Evolutionary conservation across 2,797 vertebrate species (phyloP), one percentile per base, ranked within the genome.

Genomic region (Sebastes kiyomatsui): DNA sequence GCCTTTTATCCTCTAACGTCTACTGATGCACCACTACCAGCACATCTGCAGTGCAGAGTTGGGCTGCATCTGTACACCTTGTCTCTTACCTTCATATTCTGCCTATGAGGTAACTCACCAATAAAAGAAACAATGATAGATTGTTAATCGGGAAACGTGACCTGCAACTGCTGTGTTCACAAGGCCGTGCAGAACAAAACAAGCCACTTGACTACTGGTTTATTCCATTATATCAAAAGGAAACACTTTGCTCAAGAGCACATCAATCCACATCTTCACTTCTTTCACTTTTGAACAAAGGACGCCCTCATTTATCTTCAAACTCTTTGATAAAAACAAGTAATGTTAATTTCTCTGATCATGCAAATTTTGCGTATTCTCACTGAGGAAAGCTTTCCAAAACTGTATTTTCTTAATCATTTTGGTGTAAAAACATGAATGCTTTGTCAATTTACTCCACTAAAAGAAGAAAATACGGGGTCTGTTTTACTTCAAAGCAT

Each of bases 31-130:
- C 4, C 30, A 6, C 12, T 14, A 72, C 68, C 72, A 78, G 72
- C 71, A 61, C 77, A 82, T 79, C 65, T 82, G 79, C 61, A 33
- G 60, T 3, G 27, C 58, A 80, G 46, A 49, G 72, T 8, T 28
- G 22, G 2, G 25, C 22, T 23, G 33, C 49, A 55, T 73, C 35
- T 49, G 35, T 72, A 42, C 64, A 35, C n/a, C 65, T 69, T 18
- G 56, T 60, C 23, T 54, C 35, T 11, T 6, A 49, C 52, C 16
- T 14, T 74, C 54, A 42, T 66, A 10, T 49, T 79, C 76, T 23
- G 6, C 10, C 6, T 1, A 5, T 79, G 78, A 79, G 33, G 35
- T 58, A 49, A 59, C n/a, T 33, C 28, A 0, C 2, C 5, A 72
- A 11, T n/a, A 27, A 61, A 30, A 46, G 60, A 72, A 75, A 46